Percentiles rank a stretch among this genome's conserved stretches.
These are phyloP conservation scores for Osmerus eperlanus DNA, from an alignment of 2,113 vertebrate genomes.

Conservation along the genomic window DNA sequence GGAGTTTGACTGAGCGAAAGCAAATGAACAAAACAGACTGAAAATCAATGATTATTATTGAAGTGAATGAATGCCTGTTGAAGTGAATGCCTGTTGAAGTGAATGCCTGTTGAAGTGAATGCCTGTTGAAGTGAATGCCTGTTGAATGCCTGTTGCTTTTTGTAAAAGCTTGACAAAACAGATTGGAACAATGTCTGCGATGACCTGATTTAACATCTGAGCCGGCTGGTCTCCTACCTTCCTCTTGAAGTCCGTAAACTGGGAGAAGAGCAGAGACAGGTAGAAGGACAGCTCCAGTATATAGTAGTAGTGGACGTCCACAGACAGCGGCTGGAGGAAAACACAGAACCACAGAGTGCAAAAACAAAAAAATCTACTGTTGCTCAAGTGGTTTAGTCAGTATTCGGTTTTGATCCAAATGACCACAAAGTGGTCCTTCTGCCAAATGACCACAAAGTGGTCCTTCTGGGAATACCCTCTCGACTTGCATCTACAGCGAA, in stretches of 20 bases:
- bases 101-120: no score
- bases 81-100: no score
- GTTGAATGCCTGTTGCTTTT: not conserved
- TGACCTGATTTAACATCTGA: not conserved
- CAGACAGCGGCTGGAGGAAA: slow-evolving; percentile 83
- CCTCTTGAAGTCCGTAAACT: slow-evolving; percentile 96
- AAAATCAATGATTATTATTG: not conserved
- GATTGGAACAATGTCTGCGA: not conserved
- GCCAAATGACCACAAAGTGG: not conserved
- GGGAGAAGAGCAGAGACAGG: slow-evolving; percentile 95
- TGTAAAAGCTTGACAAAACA: not conserved
- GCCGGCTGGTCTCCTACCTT: slow-evolving; percentile 81
- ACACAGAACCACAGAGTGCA: slow-evolving; percentile 43
- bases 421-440: not conserved
- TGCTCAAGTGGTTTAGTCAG: not conserved
- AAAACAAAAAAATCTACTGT: not conserved
- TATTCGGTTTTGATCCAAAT: no score
- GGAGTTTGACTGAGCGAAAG: not conserved
- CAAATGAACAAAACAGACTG: not conserved
- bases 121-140: no score
- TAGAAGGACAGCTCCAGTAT: slow-evolving; percentile 95
- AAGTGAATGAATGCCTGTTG: no score
- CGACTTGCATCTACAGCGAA: not conserved
- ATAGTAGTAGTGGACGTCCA: slow-evolving; percentile 96
- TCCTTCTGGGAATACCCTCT: not conserved